A percentile compares a stretch with the other conserved stretches of the same genome.
phyloP scores from a whole-genome alignment of 2,113 vertebrate species.

The Aegithalos caudatus region DNA sequence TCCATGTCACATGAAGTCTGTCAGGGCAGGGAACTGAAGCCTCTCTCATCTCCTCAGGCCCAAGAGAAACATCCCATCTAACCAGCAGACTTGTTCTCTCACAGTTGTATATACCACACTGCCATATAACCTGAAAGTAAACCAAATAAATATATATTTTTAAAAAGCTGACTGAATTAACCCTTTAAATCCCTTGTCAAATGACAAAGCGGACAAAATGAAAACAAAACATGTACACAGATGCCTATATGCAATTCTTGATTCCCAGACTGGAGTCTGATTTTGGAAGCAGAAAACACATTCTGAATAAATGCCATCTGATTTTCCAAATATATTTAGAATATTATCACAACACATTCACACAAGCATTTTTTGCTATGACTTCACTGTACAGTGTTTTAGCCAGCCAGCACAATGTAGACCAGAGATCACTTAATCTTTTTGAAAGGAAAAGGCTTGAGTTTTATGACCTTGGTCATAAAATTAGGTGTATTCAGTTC shows the following conservation, averaged over 20 bases:
- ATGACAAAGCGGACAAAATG: background rate
- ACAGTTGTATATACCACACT: background rate
- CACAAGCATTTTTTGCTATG: background rate
- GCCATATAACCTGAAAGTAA: background rate
- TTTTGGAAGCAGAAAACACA: background rate
- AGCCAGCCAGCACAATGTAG: background rate
- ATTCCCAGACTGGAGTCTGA: background rate
- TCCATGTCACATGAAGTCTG: background rate
- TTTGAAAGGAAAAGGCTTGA: background rate
- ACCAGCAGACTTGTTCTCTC: background rate
- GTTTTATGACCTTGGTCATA: background rate
- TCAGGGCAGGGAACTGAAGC: background rate
- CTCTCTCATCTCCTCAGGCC: background rate
- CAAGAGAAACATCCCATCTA: background rate
- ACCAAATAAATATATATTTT: background rate
- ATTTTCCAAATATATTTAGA: background rate
- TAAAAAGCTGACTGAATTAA: background rate
- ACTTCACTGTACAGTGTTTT: background rate
- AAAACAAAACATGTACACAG: background rate
- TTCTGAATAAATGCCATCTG: background rate
- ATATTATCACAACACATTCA: background rate
- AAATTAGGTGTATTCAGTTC: background rate
- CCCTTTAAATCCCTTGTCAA: background rate
- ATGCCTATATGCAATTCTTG: background rate
- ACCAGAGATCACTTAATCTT: background rate